Evolutionary conservation across 2,797 vertebrate species (phyloP).

Genomic region (Perodicticus potto): DNA sequence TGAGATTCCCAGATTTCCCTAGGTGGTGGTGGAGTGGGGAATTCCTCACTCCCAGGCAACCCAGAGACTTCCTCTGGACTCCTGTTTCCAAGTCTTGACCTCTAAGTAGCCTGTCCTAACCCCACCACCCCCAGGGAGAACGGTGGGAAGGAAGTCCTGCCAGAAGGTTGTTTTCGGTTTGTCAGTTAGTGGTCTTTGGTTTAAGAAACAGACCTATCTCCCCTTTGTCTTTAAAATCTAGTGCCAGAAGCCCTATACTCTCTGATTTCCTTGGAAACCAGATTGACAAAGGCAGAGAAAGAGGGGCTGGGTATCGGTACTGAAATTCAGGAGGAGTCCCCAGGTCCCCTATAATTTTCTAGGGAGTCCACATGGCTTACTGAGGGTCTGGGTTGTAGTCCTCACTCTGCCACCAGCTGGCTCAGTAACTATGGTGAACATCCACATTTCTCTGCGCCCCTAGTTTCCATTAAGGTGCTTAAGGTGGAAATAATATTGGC

Average conservation of each 20-base stretch:
- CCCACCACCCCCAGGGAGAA: not conserved
- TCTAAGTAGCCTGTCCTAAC: not conserved
- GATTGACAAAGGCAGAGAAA: not conserved
- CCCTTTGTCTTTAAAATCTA: not conserved
- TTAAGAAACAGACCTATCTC: not conserved
- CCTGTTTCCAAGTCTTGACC: not conserved
- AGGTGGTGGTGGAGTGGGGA: not conserved
- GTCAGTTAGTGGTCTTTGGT: slow-evolving; percentile 3
- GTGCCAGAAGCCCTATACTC: not conserved
- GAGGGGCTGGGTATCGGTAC: not conserved
- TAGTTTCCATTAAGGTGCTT: not conserved
- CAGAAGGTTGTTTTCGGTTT: slow-evolving; percentile 40
- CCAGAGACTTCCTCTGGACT: not conserved
- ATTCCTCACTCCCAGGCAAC: not conserved
- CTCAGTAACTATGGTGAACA: not conserved
- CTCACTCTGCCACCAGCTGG: too few relatives aligned
- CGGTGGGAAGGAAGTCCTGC: slow-evolving; percentile 34
- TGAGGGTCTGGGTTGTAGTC: not conserved
- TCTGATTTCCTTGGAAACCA: slow-evolving; percentile 26
- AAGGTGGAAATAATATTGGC: not conserved
- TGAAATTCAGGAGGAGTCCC: not conserved
- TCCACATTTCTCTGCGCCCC: not conserved
- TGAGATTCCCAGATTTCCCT: not conserved
- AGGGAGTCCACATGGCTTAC: not conserved
- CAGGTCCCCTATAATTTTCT: not conserved